A percentile compares a stretch with the other conserved stretches of the same genome.
Evolutionary conservation across 2,797 vertebrate species (phyloP).

Genomic region (Gouania willdenowi): DNA sequence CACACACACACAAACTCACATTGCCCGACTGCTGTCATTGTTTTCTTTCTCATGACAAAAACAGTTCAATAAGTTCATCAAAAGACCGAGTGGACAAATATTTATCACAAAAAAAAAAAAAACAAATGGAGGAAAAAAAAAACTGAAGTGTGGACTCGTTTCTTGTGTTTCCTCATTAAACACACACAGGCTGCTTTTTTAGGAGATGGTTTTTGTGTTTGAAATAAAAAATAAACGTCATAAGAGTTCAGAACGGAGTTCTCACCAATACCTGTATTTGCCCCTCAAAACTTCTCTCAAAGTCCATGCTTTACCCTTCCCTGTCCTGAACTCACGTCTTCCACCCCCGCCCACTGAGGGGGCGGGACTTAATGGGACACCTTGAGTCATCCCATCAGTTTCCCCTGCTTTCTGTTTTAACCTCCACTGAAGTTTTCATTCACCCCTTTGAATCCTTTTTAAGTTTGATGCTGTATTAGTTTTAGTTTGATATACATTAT

Average conservation of each 20-base stretch:
- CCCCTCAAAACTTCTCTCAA: not conserved
- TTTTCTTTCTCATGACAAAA: slow-evolving; percentile 60
- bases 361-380: slow-evolving; percentile 10
- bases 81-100: slow-evolving; percentile 55
- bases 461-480: slow-evolving; percentile 87
- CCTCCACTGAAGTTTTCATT: slow-evolving; percentile 24
- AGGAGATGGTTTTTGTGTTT: slow-evolving; percentile 75
- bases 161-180: slow-evolving; percentile 38
- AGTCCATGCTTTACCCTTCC: not conserved
- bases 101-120: slow-evolving; percentile 46
- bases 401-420: slow-evolving; percentile 48
- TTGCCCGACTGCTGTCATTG: slow-evolving; percentile 57
- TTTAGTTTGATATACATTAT: slow-evolving; percentile 89
- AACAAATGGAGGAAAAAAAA: slow-evolving; percentile 8
- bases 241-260: slow-evolving; percentile 31
- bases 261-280: slow-evolving; percentile 51
- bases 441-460: slow-evolving; percentile 68
- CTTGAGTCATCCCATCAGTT: slow-evolving; percentile 7
- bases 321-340: not conserved
- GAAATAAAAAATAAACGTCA: slow-evolving; percentile 30
- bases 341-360: slow-evolving; percentile 1
- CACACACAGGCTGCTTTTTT: slow-evolving; percentile 70
- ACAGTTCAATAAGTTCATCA: slow-evolving; percentile 32
- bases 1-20: slow-evolving; percentile 19
- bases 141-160: slow-evolving; percentile 49